Conservation (phyloP, 92 coral and sea anemone species). For the Palythoa caribaeorum region DNA sequence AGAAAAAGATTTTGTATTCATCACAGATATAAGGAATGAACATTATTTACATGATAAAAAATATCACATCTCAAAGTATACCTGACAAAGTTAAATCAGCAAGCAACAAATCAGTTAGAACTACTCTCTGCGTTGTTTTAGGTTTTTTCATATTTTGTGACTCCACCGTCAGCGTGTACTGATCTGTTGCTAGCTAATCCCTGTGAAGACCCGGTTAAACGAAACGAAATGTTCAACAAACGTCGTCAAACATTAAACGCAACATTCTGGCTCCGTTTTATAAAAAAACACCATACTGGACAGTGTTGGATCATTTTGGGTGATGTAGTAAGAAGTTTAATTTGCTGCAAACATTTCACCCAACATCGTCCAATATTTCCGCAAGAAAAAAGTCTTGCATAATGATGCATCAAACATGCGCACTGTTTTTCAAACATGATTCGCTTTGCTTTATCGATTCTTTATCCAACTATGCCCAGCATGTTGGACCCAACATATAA, state of each 20-base stretch:
- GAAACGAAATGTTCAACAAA: background rate
- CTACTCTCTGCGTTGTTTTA: background rate
- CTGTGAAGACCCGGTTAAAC: slow-evolving; percentile 13
- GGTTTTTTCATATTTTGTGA: background rate
- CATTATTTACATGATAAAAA: slow-evolving; percentile 11
- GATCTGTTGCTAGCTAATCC: background rate
- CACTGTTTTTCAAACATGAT: background rate
- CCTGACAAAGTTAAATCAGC: slow-evolving; percentile 16
- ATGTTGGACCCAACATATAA: background rate
- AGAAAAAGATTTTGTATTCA: no score
- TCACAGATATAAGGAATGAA: background rate
- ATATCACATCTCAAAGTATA: slow-evolving; percentile 3
- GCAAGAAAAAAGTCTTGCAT: background rate
- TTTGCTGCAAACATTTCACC: background rate
- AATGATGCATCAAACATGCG: slow-evolving; percentile 1
- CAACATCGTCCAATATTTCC: slow-evolving; percentile 3
- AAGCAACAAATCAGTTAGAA: background rate
- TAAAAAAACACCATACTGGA: background rate
- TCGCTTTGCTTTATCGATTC: background rate
- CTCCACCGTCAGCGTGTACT: background rate
- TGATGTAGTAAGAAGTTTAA: background rate
- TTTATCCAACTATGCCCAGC: background rate
- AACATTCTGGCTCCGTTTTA: background rate
- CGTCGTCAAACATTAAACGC: background rate
- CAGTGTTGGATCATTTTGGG: slow-evolving; percentile 13